Conservation (phyloP, 1,140 invertebrate genomes). For the Physella acuta region DNA sequence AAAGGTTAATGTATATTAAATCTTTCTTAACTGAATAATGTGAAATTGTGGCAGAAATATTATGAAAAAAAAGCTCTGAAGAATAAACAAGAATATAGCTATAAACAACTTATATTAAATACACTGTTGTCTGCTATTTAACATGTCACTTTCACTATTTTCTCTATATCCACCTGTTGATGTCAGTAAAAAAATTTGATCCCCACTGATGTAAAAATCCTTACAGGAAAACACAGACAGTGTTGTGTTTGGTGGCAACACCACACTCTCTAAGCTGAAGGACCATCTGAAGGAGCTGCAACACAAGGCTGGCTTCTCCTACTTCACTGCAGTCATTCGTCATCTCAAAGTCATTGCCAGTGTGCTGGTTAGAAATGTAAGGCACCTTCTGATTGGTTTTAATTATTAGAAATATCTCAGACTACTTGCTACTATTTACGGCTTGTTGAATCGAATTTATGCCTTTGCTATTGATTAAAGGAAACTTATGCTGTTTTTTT, state of each 20-base stretch:
- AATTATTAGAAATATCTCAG: too few relatives aligned
- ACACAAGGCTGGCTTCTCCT: constrained; percentile 37
- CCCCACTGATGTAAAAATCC: too few relatives aligned
- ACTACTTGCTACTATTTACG: neutral
- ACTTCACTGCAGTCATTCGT: constrained; percentile 39
- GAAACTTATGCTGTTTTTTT: neutral
- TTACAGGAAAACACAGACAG: constrained; percentile 12
- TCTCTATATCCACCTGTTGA: neutral
- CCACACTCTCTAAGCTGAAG: constrained; percentile 38
- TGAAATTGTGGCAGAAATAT: neutral
- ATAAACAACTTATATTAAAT: neutral
- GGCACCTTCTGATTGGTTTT: constrained; percentile 14
- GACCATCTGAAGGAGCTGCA: constrained; percentile 28
- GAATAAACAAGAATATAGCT: neutral
- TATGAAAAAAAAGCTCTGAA: neutral
- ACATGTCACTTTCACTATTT: neutral
- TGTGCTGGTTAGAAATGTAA: constrained; percentile 55
- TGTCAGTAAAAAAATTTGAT: too few relatives aligned
- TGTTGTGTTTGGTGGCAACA: constrained; percentile 39
- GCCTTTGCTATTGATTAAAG: too few relatives aligned
- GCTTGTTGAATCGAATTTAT: neutral
- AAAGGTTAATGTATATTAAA: neutral
- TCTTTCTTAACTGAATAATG: neutral
- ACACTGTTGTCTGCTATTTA: too few relatives aligned
- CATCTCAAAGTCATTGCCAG: constrained; percentile 55